phyloP scores from a whole-genome alignment of 2,797 vertebrate species.

The Gambusia yucatana region DNA sequence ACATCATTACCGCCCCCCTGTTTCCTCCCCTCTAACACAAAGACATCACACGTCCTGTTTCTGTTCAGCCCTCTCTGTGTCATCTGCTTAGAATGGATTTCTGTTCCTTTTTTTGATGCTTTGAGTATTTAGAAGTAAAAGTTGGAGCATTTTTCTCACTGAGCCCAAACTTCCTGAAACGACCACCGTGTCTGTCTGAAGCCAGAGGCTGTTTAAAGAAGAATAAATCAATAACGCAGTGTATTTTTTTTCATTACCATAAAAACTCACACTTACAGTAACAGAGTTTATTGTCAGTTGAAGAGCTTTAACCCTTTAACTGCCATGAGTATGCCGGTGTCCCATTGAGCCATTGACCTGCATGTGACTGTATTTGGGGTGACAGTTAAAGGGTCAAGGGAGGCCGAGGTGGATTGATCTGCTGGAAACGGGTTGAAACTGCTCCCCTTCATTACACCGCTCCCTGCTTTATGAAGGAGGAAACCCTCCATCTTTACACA shows the following conservation, averaged over 20 bases:
- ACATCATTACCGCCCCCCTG: not conserved
- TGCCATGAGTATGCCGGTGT: too few species aligned
- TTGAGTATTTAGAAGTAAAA: not conserved
- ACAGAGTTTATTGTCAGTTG: not conserved
- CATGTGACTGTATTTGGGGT: too few species aligned
- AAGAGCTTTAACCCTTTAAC: not conserved
- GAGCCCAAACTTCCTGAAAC: not conserved
- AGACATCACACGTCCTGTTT: constrained; percentile 34
- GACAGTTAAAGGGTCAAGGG: too few species aligned
- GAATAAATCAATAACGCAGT: not conserved
- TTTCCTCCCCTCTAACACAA: not conserved
- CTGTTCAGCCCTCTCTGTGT: not conserved
- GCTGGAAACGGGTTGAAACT: not conserved
- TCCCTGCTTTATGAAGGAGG: not conserved
- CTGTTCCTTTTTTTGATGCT: not conserved
- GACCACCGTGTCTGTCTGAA: not conserved
- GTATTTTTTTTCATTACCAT: not conserved
- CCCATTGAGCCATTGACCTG: too few species aligned
- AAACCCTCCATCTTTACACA: not conserved
- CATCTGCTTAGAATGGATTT: not conserved
- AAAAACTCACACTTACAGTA: not conserved
- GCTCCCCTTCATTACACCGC: not conserved
- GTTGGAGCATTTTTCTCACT: not conserved
- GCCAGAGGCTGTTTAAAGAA: not conserved
- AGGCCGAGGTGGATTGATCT: not conserved